A percentile compares a stretch with the other conserved stretches of the same genome.
Evolutionary conservation across 1,140 invertebrate species (phyloP).

Genomic region (Halyomorpha halys): DNA sequence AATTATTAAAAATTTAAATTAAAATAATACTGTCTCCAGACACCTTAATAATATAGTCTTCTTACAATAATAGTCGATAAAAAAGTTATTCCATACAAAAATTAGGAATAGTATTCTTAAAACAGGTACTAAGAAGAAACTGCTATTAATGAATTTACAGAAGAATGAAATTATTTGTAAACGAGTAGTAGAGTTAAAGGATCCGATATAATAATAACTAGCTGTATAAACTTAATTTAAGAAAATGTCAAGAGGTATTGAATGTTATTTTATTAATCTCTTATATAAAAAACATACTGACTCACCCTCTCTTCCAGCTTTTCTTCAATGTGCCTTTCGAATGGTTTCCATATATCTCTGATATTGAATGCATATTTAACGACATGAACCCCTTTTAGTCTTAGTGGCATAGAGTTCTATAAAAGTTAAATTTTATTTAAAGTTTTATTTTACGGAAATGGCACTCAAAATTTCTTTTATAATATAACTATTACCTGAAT

Average conservation of each 20-base stretch:
- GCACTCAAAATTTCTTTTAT: neutral
- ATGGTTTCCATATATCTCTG: slow-evolving; percentile 75
- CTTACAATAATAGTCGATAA: too few relatives aligned
- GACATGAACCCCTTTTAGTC: slow-evolving; percentile 82
- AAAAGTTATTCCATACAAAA: too few relatives aligned
- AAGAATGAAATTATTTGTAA: slow-evolving; percentile 3
- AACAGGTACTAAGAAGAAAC: too few relatives aligned
- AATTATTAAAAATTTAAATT: too few relatives aligned
- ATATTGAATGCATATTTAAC: slow-evolving; percentile 82
- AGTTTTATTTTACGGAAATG: neutral
- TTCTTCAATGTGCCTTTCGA: slow-evolving; percentile 76
- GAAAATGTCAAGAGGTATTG: too few relatives aligned
- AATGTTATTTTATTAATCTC: too few relatives aligned
- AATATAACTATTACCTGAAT: slow-evolving; percentile 45
- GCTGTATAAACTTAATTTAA: too few relatives aligned
- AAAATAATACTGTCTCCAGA: too few relatives aligned
- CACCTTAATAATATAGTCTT: too few relatives aligned
- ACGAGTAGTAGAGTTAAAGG: too few relatives aligned
- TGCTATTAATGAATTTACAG: neutral
- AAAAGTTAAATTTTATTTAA: slow-evolving; percentile 37
- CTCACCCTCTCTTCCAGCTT: slow-evolving; percentile 71
- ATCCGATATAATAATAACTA: too few relatives aligned
- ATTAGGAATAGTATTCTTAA: too few relatives aligned
- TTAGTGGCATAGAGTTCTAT: slow-evolving; percentile 77
- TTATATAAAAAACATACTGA: slow-evolving; percentile 25